phyloP scores from a whole-genome alignment of 2,797 vertebrate species.

The Neosilurus hyrtlii region DNA sequence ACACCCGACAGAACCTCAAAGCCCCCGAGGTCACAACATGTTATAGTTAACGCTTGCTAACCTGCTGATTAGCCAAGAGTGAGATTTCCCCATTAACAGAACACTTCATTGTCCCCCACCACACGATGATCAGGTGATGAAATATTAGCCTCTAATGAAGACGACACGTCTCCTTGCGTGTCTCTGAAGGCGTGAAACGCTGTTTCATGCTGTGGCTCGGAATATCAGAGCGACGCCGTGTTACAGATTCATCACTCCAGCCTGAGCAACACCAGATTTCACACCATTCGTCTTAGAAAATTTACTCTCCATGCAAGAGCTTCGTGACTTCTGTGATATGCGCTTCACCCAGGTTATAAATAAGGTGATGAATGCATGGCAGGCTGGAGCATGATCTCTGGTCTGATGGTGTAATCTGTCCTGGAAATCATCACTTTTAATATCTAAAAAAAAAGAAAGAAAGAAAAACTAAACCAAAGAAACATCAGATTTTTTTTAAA shows the following conservation, averaged over 20 bases:
- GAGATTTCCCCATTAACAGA: constrained; percentile 13
- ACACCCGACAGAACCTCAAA: not conserved
- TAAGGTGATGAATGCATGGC: not conserved
- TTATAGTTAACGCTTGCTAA: not conserved
- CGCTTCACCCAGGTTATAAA: not conserved
- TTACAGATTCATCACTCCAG: not conserved
- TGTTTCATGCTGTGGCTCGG: not conserved
- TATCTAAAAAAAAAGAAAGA: not conserved
- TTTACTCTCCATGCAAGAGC: not conserved
- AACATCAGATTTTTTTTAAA: not conserved
- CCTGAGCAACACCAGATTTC: not conserved
- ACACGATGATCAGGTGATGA: not conserved
- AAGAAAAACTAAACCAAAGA: not conserved
- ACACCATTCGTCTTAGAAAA: not conserved
- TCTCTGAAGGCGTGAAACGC: not conserved
- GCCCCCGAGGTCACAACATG: not conserved
- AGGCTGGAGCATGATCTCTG: not conserved
- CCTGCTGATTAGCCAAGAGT: not conserved
- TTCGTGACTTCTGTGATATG: not conserved
- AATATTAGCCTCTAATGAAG: not conserved
- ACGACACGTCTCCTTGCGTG: too few species aligned
- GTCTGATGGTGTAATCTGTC: not conserved
- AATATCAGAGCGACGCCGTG: not conserved
- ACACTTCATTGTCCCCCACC: not conserved
- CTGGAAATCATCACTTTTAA: not conserved